Conservation (phyloP, 2,113 vertebrate genomes). For the Lagopus muta region DNA sequence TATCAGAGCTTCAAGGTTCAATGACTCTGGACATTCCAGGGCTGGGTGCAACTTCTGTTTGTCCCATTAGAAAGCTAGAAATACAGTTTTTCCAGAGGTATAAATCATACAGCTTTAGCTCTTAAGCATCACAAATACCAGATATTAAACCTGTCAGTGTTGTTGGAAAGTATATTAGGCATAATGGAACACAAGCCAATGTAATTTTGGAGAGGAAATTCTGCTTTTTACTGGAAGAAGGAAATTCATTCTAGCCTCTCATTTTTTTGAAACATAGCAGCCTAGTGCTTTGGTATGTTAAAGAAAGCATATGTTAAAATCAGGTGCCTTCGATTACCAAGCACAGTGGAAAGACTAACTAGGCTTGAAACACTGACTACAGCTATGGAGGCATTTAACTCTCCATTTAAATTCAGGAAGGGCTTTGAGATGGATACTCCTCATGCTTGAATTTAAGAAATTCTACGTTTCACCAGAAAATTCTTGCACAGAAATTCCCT, state of each 20-base stretch:
- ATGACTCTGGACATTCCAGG: background rate
- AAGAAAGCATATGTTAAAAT: constrained; percentile 1
- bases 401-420: background rate
- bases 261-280: constrained; percentile 19
- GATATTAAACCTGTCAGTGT: constrained; percentile 22
- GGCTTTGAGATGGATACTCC: background rate
- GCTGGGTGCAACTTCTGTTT: constrained; percentile 3
- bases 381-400: background rate
- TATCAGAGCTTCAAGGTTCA: background rate
- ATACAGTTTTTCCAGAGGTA: background rate
- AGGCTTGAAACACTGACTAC: background rate
- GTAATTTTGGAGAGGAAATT: constrained; percentile 40
- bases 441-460: background rate
- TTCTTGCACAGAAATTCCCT: background rate
- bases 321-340: fast-evolving
- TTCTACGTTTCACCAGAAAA: background rate
- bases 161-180: constrained; percentile 11
- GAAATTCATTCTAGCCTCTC: constrained; percentile 14
- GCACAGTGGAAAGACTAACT: background rate
- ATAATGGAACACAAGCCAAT: background rate
- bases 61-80: constrained; percentile 30
- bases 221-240: constrained; percentile 15
- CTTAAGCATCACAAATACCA: constrained; percentile 19
- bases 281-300: background rate
- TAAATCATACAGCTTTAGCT: background rate